phyloP scores from a whole-genome alignment of 1,140 invertebrate genomes.

The Sweltsa coloradensis region DNA sequence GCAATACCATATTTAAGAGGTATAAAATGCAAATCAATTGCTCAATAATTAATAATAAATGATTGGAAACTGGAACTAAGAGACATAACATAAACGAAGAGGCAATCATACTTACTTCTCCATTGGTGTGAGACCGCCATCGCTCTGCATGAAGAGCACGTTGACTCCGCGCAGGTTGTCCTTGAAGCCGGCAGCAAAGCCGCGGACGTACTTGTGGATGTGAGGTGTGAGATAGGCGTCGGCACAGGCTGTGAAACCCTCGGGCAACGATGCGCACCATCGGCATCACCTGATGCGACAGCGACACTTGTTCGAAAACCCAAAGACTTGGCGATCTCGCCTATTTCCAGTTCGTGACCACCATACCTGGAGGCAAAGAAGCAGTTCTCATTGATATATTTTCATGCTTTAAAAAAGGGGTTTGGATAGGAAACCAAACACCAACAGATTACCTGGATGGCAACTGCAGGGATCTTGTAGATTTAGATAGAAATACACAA shows the following conservation, averaged over 20 bases:
- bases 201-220: slow-evolving; percentile 77
- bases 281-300: slow-evolving; percentile 90
- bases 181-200: slow-evolving; percentile 82
- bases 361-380: slow-evolving; percentile 48
- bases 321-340: slow-evolving; percentile 65
- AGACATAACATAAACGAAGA: no score
- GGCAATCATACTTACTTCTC: slow-evolving; percentile 65
- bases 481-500: no score
- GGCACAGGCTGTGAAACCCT: slow-evolving; percentile 73
- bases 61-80: no score
- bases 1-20: no score
- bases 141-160: slow-evolving; percentile 98
- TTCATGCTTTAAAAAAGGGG: no score
- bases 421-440: no score
- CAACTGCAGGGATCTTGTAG: no score
- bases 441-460: no score
- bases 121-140: slow-evolving; percentile 96
- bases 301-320: slow-evolving; percentile 86
- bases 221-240: slow-evolving; percentile 97
- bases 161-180: slow-evolving; percentile 62
- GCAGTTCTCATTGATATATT: no score
- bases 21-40: no score
- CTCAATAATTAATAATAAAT: no score
- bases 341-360: slow-evolving; percentile 77
- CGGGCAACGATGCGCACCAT: slow-evolving; percentile 90